Conservation (phyloP, 2,797 vertebrate genomes). For the Euphonia xanthogaster region DNA sequence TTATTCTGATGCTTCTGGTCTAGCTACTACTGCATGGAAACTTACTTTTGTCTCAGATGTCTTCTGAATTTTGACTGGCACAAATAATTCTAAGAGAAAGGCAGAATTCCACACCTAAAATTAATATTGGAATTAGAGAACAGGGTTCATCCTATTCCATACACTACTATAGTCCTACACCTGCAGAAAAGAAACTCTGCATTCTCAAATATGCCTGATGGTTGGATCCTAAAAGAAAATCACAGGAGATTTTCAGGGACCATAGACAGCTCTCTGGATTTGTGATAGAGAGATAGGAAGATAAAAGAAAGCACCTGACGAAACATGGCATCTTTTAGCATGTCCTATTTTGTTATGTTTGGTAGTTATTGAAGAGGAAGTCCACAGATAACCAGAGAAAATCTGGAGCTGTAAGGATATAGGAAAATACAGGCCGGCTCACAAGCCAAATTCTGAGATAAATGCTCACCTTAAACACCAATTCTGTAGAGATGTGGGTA, state of each 20-base stretch:
- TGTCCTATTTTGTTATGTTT: background rate
- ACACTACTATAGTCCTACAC: background rate
- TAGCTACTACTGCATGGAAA: background rate
- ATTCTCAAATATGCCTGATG: background rate
- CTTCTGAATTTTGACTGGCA: background rate
- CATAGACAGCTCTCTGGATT: background rate
- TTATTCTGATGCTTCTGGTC: background rate
- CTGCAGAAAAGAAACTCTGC: background rate
- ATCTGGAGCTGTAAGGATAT: background rate
- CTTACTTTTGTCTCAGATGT: background rate
- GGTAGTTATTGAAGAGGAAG: background rate
- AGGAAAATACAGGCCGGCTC: background rate
- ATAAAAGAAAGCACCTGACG: background rate
- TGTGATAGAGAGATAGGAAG: background rate
- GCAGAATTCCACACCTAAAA: background rate
- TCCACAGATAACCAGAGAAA: background rate
- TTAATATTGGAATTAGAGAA: background rate
- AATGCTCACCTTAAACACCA: background rate
- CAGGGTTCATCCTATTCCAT: background rate
- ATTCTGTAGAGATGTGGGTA: background rate
- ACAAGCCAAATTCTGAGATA: background rate
- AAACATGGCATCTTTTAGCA: background rate
- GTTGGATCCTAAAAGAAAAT: background rate
- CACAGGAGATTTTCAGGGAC: background rate
- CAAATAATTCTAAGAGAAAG: background rate